Percentiles rank a stretch among this genome's conserved stretches.
These are phyloP conservation scores for Lepidurus packardi DNA, from an alignment of 1,140 invertebrate genomes.

Conservation along the genomic window DNA sequence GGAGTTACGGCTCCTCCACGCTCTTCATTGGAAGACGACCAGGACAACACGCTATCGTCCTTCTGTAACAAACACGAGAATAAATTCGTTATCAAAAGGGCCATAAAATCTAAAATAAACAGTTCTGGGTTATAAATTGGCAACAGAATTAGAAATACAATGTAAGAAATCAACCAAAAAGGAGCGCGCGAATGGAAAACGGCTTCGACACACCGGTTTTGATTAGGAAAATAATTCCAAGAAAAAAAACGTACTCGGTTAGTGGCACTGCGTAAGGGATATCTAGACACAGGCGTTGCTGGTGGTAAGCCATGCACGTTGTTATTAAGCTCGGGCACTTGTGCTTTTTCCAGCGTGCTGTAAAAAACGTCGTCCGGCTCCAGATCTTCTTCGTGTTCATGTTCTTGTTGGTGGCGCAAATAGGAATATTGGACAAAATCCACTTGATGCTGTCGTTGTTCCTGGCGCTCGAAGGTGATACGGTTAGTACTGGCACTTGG, in stretches of 20 bases:
- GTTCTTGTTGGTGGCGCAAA: not conserved
- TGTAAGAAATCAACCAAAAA: too few relatives aligned
- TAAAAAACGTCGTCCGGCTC: not conserved
- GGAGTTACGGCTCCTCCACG: conserved; percentile 68
- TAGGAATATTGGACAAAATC: not conserved
- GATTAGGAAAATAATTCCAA: not conserved
- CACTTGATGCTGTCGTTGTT: not conserved
- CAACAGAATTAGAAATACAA: fast-evolving
- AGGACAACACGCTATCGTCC: conserved; percentile 57
- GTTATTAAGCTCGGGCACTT: conserved; percentile 10
- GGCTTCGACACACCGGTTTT: not conserved
- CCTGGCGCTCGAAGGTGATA: not conserved
- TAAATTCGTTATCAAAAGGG: not conserved
- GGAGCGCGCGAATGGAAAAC: too few relatives aligned
- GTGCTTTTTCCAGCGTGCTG: not conserved
- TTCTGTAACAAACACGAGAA: conserved; percentile 47
- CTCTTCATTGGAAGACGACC: conserved; percentile 54
- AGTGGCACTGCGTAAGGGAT: not conserved
- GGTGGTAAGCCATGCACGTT: conserved; percentile 20
- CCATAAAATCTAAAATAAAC: too few relatives aligned
- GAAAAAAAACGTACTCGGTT: not conserved
- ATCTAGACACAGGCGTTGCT: not conserved
- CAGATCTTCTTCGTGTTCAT: not conserved
- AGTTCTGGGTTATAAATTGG: too few relatives aligned
- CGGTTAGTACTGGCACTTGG: not conserved